Percentiles rank a stretch among this genome's conserved stretches.
These are phyloP conservation scores for Flexamia atlantica DNA, from an alignment of 2,888 invertebrate species.

Conservation along the genomic window DNA sequence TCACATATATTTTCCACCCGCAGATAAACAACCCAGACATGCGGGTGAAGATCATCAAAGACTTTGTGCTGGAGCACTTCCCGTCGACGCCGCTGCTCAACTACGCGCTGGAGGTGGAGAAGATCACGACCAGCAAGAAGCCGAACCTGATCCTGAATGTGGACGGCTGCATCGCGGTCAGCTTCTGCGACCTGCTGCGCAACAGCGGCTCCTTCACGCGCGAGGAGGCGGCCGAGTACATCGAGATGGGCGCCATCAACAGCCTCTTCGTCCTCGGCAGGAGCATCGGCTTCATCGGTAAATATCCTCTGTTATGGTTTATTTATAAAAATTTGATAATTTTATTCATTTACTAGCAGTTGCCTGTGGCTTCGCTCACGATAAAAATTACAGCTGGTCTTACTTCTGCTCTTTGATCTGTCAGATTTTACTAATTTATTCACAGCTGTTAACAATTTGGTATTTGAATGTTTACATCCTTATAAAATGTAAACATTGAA, in stretches of 20 bases:
- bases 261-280: constrained; percentile 98
- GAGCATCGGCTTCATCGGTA: constrained; percentile 98
- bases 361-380: too few relatives aligned
- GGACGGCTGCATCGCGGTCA: constrained; percentile 98
- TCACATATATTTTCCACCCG: too few relatives aligned
- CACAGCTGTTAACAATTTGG: too few relatives aligned
- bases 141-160: constrained; percentile 99
- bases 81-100: constrained; percentile 95
- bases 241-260: constrained; percentile 98
- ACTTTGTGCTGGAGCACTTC: constrained; percentile 96
- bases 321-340: too few relatives aligned
- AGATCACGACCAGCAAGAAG: constrained; percentile 99
- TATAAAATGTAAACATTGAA: too few relatives aligned
- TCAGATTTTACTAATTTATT: too few relatives aligned
- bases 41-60: constrained; percentile 97
- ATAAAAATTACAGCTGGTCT: too few relatives aligned
- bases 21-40: constrained; percentile 99
- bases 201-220: constrained; percentile 96
- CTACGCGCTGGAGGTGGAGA: constrained; percentile 98
- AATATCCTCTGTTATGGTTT: constrained; percentile 68
- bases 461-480: too few relatives aligned
- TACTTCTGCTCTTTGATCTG: too few relatives aligned
- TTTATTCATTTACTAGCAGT: too few relatives aligned
- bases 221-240: constrained; percentile 98
- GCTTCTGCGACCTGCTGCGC: constrained; percentile 97